Percentiles rank a stretch among this genome's conserved stretches.
Evolutionary conservation across 2,113 vertebrate species (phyloP).

Genomic region (Capreolus pygargus): DNA sequence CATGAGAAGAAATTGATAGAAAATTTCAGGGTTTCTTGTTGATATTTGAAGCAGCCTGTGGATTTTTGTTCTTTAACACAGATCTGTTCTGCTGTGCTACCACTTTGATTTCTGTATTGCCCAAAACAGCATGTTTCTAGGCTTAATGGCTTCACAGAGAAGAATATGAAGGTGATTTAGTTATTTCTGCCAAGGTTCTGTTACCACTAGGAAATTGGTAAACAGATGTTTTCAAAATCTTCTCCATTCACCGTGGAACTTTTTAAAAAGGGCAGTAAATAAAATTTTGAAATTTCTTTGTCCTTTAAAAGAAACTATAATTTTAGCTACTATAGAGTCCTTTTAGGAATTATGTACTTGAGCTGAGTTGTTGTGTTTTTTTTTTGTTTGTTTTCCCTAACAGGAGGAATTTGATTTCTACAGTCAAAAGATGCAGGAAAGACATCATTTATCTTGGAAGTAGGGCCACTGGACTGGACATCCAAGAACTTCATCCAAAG

Average conservation of each 20-base stretch:
- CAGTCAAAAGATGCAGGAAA: background rate
- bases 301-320: constrained; percentile 50
- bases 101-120: constrained; percentile 89
- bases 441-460: background rate
- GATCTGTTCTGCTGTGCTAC: constrained; percentile 84
- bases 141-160: constrained; percentile 91
- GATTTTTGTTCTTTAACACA: constrained; percentile 90
- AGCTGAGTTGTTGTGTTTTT: background rate
- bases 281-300: constrained; percentile 58
- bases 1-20: constrained; percentile 89
- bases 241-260: constrained; percentile 77
- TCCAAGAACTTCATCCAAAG: background rate
- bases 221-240: constrained; percentile 78
- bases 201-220: constrained; percentile 82
- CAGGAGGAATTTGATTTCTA: constrained; percentile 36
- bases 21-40: constrained; percentile 90
- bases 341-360: constrained; percentile 57
- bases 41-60: constrained; percentile 91
- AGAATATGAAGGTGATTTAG: constrained; percentile 87
- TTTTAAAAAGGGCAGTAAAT: constrained; percentile 60
- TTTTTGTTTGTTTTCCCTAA: background rate
- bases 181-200: constrained; percentile 82
- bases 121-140: constrained; percentile 88
- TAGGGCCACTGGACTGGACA: background rate
- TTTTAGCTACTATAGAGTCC: constrained; percentile 29